phyloP scores from a whole-genome alignment of 2,888 invertebrate genomes.

The Hofmannophila pseudospretella region DNA sequence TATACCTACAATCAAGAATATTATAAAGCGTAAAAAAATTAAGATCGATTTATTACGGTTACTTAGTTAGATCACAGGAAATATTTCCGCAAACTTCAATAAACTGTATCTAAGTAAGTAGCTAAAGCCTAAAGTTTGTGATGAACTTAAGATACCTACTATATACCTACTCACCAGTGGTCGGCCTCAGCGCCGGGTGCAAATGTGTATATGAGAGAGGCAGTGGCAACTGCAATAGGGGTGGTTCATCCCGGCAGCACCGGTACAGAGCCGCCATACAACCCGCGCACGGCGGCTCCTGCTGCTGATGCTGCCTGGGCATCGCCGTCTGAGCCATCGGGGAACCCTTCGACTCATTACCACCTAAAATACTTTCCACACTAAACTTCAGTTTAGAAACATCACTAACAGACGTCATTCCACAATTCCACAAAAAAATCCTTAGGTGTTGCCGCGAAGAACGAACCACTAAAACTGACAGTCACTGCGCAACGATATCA shows the following conservation, averaged over 20 bases:
- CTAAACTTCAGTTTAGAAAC: slow-evolving; percentile 80
- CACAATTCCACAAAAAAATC: slow-evolving; percentile 22
- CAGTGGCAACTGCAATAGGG: slow-evolving; percentile 53
- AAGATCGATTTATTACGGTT: too few species aligned
- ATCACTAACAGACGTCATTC: slow-evolving; percentile 63
- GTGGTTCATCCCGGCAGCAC: slow-evolving; percentile 76
- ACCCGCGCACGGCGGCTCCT: slow-evolving; percentile 77
- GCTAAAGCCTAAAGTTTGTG: too few species aligned
- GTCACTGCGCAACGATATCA: slow-evolving; percentile 31
- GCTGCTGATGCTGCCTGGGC: slow-evolving; percentile 20
- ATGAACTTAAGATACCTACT: too few species aligned
- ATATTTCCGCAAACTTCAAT: too few species aligned
- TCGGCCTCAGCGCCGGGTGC: slow-evolving; percentile 66
- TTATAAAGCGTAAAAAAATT: too few species aligned
- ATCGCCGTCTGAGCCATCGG: slow-evolving; percentile 11
- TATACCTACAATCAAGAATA: too few species aligned
- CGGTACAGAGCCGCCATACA: slow-evolving; percentile 81
- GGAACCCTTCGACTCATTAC: slow-evolving; percentile 4
- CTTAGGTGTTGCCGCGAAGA: slow-evolving; percentile 31
- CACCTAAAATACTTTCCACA: slow-evolving; percentile 82
- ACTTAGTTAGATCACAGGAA: too few species aligned
- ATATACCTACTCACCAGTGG: slow-evolving; percentile 54
- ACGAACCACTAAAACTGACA: slow-evolving; percentile 62
- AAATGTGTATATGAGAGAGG: slow-evolving; percentile 60
- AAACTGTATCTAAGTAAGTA: too few species aligned